Evolutionary conservation across 2,888 invertebrate species (phyloP), one percentile per base, ranked within the genome.

Genomic region (Trichopria drosophilae): DNA sequence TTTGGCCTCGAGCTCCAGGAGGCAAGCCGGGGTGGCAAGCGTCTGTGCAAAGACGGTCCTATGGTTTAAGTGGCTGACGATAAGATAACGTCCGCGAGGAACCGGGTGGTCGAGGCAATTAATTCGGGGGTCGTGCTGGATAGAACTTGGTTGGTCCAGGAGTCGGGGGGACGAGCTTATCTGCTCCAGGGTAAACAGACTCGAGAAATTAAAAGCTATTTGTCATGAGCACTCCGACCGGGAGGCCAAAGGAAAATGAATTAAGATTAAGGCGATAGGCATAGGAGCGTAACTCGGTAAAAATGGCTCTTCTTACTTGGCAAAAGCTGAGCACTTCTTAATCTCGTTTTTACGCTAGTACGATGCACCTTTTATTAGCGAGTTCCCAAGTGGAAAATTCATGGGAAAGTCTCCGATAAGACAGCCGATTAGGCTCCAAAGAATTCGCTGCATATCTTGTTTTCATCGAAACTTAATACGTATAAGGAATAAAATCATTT

Each of bases 151-250:
- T 6, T 2, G n/a, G 34, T 3, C 18, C 52, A 50, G 47, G 51
- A 44, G 53, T 53, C 52, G 52, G 53, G 51, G 49, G 39, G 54
- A 22, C 54, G 55, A 42, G n/a, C n/a, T n/a, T n/a, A n/a, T n/a
- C n/a, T 51, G 32, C 51, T 55, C 68, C 67, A 61, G 69, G 58
- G 72, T 72, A 74, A 74, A 73, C 73, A 74, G 68, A 63, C 65
- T 59, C 69, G 65, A 73, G 73, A 74, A 74, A 74, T 74, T 73
- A 74, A 74, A 74, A 74, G 73, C 74, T 67, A 73, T 73, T 74
- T 74, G 74, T 74, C 74, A 74, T 68, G 62, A 42, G 41, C 55
- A 26, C n/a, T n/a, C 42, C 45, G 57, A 55, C 23, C 22, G 51
- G 41, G 52, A 32, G 45, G 40, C 29, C 35, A 45, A 41, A 46